phyloP scores from a whole-genome alignment of 2,113 vertebrate genomes.

The Anguilla rostrata region DNA sequence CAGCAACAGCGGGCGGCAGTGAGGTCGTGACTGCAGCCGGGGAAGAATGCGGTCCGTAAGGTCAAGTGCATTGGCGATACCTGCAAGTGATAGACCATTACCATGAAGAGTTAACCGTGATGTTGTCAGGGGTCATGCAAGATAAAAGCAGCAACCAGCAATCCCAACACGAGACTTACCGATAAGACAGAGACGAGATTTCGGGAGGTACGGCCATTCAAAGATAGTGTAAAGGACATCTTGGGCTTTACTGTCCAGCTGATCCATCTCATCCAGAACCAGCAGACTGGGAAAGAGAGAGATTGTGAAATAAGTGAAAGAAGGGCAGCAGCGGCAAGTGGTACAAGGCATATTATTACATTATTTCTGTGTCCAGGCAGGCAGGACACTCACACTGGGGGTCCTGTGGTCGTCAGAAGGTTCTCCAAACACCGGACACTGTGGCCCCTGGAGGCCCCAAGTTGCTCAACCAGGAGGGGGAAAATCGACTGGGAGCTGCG shows the following conservation, averaged over 20 bases:
- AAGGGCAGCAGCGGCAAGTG: not conserved
- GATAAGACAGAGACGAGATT: conserved; percentile 83
- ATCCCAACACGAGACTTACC: conserved; percentile 71
- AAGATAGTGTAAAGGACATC: conserved; percentile 95
- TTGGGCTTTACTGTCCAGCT: conserved; percentile 90
- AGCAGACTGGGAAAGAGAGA: conserved; percentile 70
- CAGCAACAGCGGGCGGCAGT: conserved; percentile 78
- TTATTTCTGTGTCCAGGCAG: no score
- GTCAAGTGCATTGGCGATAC: conserved; percentile 90
- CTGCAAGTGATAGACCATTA: conserved; percentile 46
- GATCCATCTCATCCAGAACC: conserved; percentile 94
- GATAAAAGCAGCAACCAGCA: not conserved
- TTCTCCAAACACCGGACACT: conserved; percentile 69
- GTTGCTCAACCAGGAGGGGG: conserved; percentile 75
- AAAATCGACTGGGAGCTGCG: conserved; percentile 82
- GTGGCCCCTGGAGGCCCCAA: conserved; percentile 60
- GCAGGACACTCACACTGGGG: conserved; percentile 81
- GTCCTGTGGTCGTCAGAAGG: conserved; percentile 70
- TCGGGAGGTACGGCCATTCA: conserved; percentile 82
- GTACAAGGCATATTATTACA: not conserved
- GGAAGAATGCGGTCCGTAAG: conserved; percentile 89
- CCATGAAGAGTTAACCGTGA: not conserved
- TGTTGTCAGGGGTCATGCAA: not conserved
- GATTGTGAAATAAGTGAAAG: not conserved
- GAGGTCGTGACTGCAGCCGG: conserved; percentile 71